phyloP scores from a whole-genome alignment of 1,140 invertebrate genomes.

The Drosophila watanabei region DNA sequence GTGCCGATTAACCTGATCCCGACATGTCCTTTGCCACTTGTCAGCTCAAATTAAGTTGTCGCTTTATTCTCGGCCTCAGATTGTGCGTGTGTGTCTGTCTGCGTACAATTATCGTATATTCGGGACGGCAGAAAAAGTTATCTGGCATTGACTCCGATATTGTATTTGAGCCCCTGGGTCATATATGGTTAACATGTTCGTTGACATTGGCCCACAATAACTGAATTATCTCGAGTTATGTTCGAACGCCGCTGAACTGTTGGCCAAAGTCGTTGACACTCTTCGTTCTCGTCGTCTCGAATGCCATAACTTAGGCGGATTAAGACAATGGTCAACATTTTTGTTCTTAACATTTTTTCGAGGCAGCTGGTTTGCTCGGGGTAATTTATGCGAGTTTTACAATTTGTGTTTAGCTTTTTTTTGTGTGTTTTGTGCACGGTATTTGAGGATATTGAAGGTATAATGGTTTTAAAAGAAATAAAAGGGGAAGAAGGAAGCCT shows the following conservation, averaged over 20 bases:
- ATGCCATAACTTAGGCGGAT: slow-evolving; percentile 67
- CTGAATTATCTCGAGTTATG: slow-evolving; percentile 76
- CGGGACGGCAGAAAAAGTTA: slow-evolving; percentile 37
- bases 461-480: not conserved
- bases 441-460: not conserved
- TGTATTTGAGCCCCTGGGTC: slow-evolving; percentile 32
- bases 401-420: slow-evolving; percentile 4
- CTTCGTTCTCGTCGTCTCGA: slow-evolving; percentile 12
- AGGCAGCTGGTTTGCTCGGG: slow-evolving; percentile 26
- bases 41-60: slow-evolving; percentile 69
- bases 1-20: slow-evolving; percentile 32
- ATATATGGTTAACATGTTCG: slow-evolving; percentile 67
- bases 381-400: slow-evolving; percentile 46
- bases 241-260: slow-evolving; percentile 43
- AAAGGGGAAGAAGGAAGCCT: not conserved
- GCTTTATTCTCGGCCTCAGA: slow-evolving; percentile 15
- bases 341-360: slow-evolving; percentile 9
- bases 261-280: slow-evolving; percentile 66
- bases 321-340: slow-evolving; percentile 65
- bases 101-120: slow-evolving; percentile 63
- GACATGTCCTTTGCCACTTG: slow-evolving; percentile 46
- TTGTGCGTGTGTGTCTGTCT: slow-evolving; percentile 2
- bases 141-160: slow-evolving; percentile 45
- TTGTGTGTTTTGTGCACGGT: not conserved
- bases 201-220: slow-evolving; percentile 70